phyloP scores from a whole-genome alignment of 2,888 invertebrate species.

The Panzeria rudis region DNA sequence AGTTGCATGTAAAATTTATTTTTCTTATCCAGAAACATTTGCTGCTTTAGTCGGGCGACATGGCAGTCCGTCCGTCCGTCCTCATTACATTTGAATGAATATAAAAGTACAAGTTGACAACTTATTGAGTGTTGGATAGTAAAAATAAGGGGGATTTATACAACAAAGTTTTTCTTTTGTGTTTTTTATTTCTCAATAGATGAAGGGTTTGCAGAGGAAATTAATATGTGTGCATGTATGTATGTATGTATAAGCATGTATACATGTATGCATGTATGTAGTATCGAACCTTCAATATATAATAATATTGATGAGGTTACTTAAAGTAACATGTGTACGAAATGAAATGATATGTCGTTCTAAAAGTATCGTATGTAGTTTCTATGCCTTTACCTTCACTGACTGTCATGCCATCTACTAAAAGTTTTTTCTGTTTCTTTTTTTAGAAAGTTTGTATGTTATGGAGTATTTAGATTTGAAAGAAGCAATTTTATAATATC shows the following conservation, averaged over 20 bases:
- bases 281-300: background rate
- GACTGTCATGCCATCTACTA: conserved; percentile 7
- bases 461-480: conserved; percentile 11
- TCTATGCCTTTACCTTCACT: background rate
- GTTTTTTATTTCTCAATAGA: conserved; percentile 7
- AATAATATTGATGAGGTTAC: conserved; percentile 50
- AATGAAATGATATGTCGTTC: conserved; percentile 50
- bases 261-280: background rate
- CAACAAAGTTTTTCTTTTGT: conserved; percentile 13
- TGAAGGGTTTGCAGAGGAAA: background rate
- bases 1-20: background rate
- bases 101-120: conserved; percentile 46
- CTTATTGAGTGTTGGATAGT: conserved; percentile 42
- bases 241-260: background rate
- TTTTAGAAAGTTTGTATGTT: background rate
- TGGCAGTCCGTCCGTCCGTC: background rate
- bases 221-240: background rate
- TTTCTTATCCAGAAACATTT: conserved; percentile 24
- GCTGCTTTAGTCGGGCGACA: background rate
- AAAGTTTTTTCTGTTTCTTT: conserved; percentile 1
- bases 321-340: conserved; percentile 57
- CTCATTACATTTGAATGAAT: conserved; percentile 16
- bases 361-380: conserved; percentile 39
- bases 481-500: conserved; percentile 37
- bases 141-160: conserved; percentile 20